These are phyloP conservation scores for Listrodromus nycthemerus DNA, from an alignment of 2,888 invertebrate species.

Conservation along the genomic window DNA sequence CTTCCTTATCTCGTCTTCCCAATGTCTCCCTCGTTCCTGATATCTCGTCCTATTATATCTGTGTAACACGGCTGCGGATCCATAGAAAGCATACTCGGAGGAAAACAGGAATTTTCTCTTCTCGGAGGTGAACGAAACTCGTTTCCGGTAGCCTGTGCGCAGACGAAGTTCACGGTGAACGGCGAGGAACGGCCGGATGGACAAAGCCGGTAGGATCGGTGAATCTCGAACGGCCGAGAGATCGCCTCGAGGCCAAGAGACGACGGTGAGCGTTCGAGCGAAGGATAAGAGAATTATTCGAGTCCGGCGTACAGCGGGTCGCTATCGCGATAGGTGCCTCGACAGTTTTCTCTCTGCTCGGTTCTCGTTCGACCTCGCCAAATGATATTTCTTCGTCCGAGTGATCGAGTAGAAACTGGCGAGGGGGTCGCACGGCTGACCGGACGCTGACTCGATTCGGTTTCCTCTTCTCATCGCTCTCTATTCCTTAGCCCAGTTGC, in stretches of 20 bases:
- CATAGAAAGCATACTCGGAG: not conserved
- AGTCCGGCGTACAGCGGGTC: constrained; percentile 49
- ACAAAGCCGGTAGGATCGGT: constrained; percentile 62
- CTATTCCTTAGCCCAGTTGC: constrained; percentile 34
- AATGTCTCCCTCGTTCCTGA: constrained; percentile 4
- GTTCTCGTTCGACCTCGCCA: constrained; percentile 21
- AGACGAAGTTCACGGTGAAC: not conserved
- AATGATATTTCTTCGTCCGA: constrained; percentile 66
- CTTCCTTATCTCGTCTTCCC: constrained; percentile 24
- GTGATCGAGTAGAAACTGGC: constrained; percentile 70
- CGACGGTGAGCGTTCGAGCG: constrained; percentile 36
- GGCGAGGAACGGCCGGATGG: constrained; percentile 16
- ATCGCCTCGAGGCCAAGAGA: constrained; percentile 55
- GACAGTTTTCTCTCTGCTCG: not conserved
- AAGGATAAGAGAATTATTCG: constrained; percentile 70
- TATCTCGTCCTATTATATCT: constrained; percentile 42
- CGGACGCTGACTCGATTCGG: constrained; percentile 67
- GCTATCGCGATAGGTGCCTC: constrained; percentile 23
- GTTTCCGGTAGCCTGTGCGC: constrained; percentile 24
- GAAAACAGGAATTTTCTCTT: constrained; percentile 33
- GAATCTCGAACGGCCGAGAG: constrained; percentile 63
- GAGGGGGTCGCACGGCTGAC: constrained; percentile 73
- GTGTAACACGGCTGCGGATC: constrained; percentile 1
- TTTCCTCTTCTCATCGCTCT: constrained; percentile 49
- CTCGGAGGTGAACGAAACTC: constrained; percentile 33